A percentile compares a stretch with the other conserved stretches of the same genome.
Evolutionary conservation across 2,113 vertebrate genomes (phyloP).

Genomic region (Zootoca vivipara): DNA sequence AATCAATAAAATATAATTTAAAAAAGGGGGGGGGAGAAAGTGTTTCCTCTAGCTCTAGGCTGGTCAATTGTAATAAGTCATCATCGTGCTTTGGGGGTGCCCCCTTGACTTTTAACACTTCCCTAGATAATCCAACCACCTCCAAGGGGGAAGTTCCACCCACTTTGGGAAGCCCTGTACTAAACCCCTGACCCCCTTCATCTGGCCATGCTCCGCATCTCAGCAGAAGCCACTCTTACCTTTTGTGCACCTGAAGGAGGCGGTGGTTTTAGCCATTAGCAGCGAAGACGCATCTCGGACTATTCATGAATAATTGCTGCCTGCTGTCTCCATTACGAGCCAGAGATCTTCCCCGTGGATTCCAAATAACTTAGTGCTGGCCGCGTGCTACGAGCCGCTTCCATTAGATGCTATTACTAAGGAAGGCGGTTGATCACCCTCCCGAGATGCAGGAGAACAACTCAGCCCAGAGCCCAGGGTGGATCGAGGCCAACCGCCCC

Average conservation of each 20-base stretch:
- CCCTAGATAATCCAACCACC: no score
- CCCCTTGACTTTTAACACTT: no score
- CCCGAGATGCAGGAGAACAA: background rate
- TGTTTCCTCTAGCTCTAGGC: no score
- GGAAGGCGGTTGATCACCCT: background rate
- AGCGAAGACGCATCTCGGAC: background rate
- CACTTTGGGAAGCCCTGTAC: background rate
- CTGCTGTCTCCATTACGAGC: background rate
- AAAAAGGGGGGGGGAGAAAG: no score
- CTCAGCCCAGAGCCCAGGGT: background rate
- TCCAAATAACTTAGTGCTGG: background rate
- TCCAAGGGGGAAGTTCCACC: no score
- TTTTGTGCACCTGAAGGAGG: background rate
- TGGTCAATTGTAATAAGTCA: no score
- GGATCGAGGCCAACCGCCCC: background rate
- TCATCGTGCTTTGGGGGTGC: no score
- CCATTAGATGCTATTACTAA: background rate
- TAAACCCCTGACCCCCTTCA: no score
- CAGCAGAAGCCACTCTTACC: background rate
- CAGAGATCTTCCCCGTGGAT: background rate
- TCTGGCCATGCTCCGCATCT: no score
- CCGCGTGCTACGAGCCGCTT: background rate
- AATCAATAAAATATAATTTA: no score
- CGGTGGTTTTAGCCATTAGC: background rate
- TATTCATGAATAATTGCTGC: conserved; percentile 11